Evolutionary conservation across 2,797 vertebrate species (phyloP).

Genomic region (Sparus aurata): DNA sequence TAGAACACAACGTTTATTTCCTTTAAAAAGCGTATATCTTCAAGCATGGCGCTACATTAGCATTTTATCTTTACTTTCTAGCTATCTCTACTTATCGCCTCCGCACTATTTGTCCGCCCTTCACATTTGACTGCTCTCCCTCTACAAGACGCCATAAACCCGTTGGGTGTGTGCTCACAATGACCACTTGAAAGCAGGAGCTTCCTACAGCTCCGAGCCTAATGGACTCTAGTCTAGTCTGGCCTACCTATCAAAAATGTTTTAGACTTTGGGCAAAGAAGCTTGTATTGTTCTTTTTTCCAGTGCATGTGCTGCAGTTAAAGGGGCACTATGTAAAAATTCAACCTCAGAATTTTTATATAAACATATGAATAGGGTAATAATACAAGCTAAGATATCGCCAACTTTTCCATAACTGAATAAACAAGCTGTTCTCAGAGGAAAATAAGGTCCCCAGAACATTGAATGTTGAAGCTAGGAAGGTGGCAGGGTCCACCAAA

Average conservation of each 20-base stretch:
- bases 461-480: too few relatives aligned
- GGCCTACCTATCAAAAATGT: conserved; percentile 63
- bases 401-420: too few relatives aligned
- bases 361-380: too few relatives aligned
- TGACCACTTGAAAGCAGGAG: conserved; percentile 65
- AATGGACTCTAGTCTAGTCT: conserved; percentile 65
- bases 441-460: too few relatives aligned
- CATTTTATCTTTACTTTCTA: conserved; percentile 49
- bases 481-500: too few relatives aligned
- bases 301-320: conserved; percentile 35
- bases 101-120: conserved; percentile 67
- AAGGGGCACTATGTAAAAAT: too few relatives aligned
- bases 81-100: conserved; percentile 61
- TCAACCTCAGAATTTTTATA: too few relatives aligned
- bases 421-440: too few relatives aligned
- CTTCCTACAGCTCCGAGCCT: conserved; percentile 59
- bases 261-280: conserved; percentile 49
- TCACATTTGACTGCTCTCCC: conserved; percentile 70
- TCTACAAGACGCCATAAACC: conserved; percentile 75
- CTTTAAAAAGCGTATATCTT: neutral
- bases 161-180: conserved; percentile 62
- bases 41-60: neutral
- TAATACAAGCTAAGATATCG: too few relatives aligned
- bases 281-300: conserved; percentile 26
- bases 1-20: conserved; percentile 24